Percentiles rank a stretch among this genome's conserved stretches.
Evolutionary conservation across 2,113 vertebrate species (phyloP).

Genomic region (Miniopterus natalensis): DNA sequence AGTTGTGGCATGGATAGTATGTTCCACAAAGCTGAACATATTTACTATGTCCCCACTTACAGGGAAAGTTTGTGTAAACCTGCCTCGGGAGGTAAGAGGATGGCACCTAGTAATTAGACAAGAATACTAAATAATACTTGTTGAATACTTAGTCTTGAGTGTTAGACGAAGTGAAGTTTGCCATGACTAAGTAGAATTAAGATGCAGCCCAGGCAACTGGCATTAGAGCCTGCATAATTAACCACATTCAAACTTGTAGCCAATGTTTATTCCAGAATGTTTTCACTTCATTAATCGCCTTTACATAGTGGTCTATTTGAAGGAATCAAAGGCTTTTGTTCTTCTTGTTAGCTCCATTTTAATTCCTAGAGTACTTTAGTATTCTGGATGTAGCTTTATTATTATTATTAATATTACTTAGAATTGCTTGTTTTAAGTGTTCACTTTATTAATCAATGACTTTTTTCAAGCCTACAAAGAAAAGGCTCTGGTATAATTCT

Average conservation of each 20-base stretch:
- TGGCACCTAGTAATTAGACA: not conserved
- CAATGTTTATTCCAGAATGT: not conserved
- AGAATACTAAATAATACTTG: not conserved
- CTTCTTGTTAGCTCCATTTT: not conserved
- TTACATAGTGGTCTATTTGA: not conserved
- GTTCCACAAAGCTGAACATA: not conserved
- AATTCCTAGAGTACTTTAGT: not conserved
- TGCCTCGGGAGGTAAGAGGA: not conserved
- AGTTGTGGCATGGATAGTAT: not conserved
- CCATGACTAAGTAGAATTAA: not conserved
- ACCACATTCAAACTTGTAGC: not conserved
- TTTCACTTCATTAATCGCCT: not conserved
- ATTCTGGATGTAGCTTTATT: not conserved
- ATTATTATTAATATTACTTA: not conserved
- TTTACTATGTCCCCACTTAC: not conserved
- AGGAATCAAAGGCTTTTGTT: not conserved
- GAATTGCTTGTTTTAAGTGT: not conserved
- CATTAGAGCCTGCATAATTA: not conserved
- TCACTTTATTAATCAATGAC: not conserved
- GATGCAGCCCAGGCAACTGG: not conserved
- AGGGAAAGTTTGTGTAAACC: not conserved
- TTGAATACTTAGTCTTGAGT: not conserved
- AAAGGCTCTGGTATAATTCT: not conserved
- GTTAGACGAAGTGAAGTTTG: not conserved
- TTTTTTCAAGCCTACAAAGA: not conserved